These are phyloP conservation scores for Lethrus apterus DNA, from an alignment of 1,140 invertebrate genomes.

Conservation along the genomic window DNA sequence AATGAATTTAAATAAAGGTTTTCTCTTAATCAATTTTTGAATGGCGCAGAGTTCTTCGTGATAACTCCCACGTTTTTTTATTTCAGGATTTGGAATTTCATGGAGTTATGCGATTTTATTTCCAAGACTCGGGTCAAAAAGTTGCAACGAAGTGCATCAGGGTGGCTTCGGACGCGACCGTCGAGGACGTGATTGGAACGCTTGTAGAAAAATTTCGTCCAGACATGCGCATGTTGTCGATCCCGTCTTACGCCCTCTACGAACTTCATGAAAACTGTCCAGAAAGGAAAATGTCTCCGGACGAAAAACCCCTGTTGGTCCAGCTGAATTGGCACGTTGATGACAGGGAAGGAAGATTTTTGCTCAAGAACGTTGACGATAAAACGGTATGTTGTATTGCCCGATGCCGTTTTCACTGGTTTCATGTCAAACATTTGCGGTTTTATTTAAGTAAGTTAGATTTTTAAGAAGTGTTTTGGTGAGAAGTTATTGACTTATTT, in stretches of 20 bases:
- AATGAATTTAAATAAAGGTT: too few relatives aligned
- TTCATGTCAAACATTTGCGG: too few relatives aligned
- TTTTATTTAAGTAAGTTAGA: too few relatives aligned
- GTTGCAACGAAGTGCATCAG: conserved; percentile 99
- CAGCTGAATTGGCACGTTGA: conserved; percentile 99
- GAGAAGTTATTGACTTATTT: too few relatives aligned
- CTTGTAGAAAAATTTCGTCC: conserved; percentile 99
- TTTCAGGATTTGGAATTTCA: conserved; percentile 95
- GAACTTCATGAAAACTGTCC: conserved; percentile 96
- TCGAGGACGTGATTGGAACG: conserved; percentile 88
- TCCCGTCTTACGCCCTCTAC: conserved; percentile 92
- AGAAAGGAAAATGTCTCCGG: conserved; percentile 78
- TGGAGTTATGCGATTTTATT: conserved; percentile 98
- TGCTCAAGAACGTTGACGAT: conserved; percentile 82
- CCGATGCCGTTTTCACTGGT: too few relatives aligned
- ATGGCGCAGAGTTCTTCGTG: neutral
- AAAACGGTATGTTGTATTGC: conserved; percentile 56
- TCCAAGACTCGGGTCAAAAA: conserved; percentile 95
- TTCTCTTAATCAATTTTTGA: conserved; percentile 5
- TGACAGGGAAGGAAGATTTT: conserved; percentile 93
- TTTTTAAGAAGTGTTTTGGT: too few relatives aligned
- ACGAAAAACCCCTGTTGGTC: conserved; percentile 94
- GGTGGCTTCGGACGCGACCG: conserved; percentile 91
- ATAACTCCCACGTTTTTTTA: too few relatives aligned
- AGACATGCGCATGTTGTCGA: conserved; percentile 96